These are phyloP conservation scores for Gavia stellata DNA, from an alignment of 2,113 vertebrate species.

Conservation along the genomic window DNA sequence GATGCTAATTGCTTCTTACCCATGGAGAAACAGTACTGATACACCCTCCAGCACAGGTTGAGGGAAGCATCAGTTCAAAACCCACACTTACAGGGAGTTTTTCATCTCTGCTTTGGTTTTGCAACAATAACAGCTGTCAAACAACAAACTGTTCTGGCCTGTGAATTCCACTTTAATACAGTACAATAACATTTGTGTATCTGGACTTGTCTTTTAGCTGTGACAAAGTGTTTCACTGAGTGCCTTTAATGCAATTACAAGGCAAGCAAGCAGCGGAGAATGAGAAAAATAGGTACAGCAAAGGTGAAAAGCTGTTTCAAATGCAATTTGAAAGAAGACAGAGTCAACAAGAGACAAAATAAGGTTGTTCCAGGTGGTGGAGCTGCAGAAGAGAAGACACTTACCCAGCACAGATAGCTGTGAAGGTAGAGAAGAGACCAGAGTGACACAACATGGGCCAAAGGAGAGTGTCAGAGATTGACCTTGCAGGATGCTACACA, in stretches of 20 bases:
- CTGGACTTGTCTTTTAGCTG: neutral
- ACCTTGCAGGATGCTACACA: constrained; percentile 25
- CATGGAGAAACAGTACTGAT: neutral
- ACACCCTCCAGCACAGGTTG: neutral
- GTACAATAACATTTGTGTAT: neutral
- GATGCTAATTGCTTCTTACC: neutral
- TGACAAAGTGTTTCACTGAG: neutral
- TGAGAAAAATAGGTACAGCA: neutral
- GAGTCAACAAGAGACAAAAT: constrained; percentile 22
- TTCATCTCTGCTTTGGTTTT: neutral
- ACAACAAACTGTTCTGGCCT: neutral
- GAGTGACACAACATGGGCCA: neutral
- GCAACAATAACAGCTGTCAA: neutral
- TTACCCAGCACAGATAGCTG: neutral
- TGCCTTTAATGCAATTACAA: neutral
- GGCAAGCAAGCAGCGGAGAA: neutral
- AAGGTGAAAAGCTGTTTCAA: constrained; percentile 35
- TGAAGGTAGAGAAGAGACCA: neutral
- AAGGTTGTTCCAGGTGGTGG: constrained; percentile 16
- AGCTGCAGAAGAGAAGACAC: constrained; percentile 27
- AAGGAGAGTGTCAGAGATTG: neutral
- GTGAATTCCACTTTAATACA: neutral
- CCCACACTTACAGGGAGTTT: neutral
- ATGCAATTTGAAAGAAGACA: constrained; percentile 35
- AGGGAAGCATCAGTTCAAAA: neutral